Percentiles rank a stretch among this genome's conserved stretches.
Evolutionary conservation across 2,113 vertebrate genomes (phyloP).

Genomic region (Piprites chloris): DNA sequence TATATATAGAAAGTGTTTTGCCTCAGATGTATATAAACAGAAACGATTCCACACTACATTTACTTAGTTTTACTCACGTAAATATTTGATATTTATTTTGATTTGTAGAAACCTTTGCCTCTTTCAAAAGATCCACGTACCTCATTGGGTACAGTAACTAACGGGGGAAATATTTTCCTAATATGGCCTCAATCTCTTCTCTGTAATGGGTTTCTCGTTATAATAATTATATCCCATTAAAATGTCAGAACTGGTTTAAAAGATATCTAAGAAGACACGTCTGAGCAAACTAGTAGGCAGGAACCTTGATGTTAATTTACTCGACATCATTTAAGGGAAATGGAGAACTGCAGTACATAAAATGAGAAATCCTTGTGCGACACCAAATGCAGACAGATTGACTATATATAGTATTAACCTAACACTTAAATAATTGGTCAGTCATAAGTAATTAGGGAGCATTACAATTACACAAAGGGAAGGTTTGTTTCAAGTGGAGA

Average conservation of each 20-base stretch:
- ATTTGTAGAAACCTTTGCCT: neutral
- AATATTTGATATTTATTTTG: neutral
- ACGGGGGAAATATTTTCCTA: neutral
- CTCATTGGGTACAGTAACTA: neutral
- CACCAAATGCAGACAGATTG: conserved; percentile 13
- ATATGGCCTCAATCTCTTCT: conserved; percentile 1
- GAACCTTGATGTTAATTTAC: conserved; percentile 32
- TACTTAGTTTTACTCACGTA: neutral
- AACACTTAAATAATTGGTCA: conserved; percentile 20
- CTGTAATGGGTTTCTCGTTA: neutral
- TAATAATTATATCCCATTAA: conserved; percentile 49
- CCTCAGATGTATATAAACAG: neutral
- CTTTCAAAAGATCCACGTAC: neutral
- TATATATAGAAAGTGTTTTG: neutral
- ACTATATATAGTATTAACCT: neutral
- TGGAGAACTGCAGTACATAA: neutral
- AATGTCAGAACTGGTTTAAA: conserved; percentile 28
- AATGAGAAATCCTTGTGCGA: neutral
- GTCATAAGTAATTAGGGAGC: conserved; percentile 24
- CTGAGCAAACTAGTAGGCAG: conserved; percentile 14
- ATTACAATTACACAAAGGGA: neutral
- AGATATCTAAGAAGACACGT: neutral
- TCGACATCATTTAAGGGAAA: conserved; percentile 12
- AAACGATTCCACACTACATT: neutral
- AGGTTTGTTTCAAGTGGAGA: neutral